phyloP scores from a whole-genome alignment of 2,113 vertebrate genomes.

The Cynocephalus volans region DNA sequence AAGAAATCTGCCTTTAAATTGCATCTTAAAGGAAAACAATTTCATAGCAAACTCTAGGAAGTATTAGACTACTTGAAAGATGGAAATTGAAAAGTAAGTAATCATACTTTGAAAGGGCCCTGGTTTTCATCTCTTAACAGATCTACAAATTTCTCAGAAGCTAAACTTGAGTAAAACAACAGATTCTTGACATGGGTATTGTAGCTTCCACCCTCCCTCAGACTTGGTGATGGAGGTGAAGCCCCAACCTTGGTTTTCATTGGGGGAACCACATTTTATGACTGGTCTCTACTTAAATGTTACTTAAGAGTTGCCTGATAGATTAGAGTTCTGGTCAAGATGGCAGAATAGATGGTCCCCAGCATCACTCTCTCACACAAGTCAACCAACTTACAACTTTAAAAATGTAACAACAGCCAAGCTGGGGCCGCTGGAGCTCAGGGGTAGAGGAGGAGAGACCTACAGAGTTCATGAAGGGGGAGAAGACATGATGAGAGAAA shows the following conservation, averaged over 20 bases:
- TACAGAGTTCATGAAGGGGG: no score
- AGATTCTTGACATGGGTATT: background rate
- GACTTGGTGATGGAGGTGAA: background rate
- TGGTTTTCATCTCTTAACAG: conserved; percentile 70
- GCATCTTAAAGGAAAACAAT: conserved; percentile 84
- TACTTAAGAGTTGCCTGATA: conserved; percentile 18
- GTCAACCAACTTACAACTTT: no score
- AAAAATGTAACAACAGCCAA: no score
- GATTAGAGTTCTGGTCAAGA: no score
- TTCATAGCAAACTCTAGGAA: conserved; percentile 81
- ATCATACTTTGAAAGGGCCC: conserved; percentile 80
- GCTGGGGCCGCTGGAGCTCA: no score
- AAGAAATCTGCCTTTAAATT: conserved; percentile 84
- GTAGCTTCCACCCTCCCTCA: background rate
- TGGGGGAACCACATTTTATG: conserved; percentile 46
- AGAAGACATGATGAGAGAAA: no score
- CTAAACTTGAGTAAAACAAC: conserved; percentile 64
- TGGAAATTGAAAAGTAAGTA: conserved; percentile 84
- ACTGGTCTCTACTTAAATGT: background rate
- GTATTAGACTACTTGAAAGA: conserved; percentile 82
- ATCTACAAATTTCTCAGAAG: conserved; percentile 77
- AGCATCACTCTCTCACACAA: no score
- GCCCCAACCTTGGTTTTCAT: background rate
- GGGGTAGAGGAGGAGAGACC: no score
- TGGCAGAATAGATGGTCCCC: no score